phyloP scores from a whole-genome alignment of 2,113 vertebrate genomes.

The Lontra canadensis region DNA sequence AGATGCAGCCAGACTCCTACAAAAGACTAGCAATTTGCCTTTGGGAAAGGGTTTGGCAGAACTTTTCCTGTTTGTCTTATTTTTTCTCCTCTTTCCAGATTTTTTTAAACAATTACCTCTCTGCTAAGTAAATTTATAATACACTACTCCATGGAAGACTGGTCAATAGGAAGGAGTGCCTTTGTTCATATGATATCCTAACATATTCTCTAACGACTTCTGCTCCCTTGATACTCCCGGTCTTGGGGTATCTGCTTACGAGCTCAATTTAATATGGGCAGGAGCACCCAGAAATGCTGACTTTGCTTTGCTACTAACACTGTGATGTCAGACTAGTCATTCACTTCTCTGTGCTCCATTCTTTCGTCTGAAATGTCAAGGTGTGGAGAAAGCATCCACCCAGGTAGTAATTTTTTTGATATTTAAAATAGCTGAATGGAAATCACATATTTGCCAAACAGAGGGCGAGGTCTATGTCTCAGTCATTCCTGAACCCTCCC shows the following conservation, averaged over 20 bases:
- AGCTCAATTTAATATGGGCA: fast-evolving
- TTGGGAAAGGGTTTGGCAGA: not conserved
- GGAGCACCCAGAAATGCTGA: not conserved
- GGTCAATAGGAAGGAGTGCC: too few relatives aligned
- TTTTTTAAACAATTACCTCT: not conserved
- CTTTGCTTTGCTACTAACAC: fast-evolving
- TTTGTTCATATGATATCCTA: not conserved
- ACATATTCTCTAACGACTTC: not conserved
- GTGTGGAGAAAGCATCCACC: not conserved
- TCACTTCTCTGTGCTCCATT: not conserved
- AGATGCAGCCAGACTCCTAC: not conserved
- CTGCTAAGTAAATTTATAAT: not conserved
- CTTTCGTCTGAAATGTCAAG: not conserved
- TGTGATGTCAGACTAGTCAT: not conserved
- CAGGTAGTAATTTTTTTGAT: not conserved
- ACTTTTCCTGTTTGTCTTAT: not conserved
- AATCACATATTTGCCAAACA: not conserved
- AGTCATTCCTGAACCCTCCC: not conserved
- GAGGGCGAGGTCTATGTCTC: fast-evolving
- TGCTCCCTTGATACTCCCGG: fast-evolving
- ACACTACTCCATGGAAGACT: not conserved
- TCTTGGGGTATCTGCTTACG: fast-evolving
- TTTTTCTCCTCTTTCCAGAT: conserved; percentile 16
- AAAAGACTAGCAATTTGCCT: not conserved
- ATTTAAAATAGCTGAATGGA: not conserved